Percentiles rank a stretch among this genome's conserved stretches.
These are phyloP conservation scores for Caenorhabditis parvicauda DNA, from an alignment of 2,888 invertebrate genomes.

Conservation along the genomic window DNA sequence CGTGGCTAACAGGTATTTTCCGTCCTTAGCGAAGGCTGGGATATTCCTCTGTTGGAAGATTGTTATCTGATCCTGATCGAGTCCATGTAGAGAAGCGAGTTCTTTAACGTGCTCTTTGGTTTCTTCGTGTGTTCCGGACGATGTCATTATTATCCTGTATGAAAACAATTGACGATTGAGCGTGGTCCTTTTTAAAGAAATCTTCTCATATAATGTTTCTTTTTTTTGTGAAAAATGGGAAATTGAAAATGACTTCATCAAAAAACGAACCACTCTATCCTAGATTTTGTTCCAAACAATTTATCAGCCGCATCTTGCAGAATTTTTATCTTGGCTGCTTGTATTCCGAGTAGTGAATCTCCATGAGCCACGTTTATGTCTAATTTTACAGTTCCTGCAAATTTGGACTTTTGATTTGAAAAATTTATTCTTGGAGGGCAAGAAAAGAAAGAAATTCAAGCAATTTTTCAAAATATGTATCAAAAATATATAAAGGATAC, in stretches of 20 bases:
- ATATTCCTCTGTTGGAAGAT: slow-evolving; percentile 84
- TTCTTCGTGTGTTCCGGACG: slow-evolving; percentile 83
- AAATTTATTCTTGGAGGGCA: too few species aligned
- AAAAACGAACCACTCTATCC: slow-evolving; percentile 42
- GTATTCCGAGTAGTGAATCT: slow-evolving; percentile 50
- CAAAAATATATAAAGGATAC: too few species aligned
- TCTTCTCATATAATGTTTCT: too few species aligned
- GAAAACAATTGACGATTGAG: too few species aligned
- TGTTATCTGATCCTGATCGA: slow-evolving; percentile 74
- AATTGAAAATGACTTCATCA: too few species aligned
- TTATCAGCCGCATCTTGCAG: slow-evolving; percentile 38
- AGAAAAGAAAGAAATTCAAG: too few species aligned
- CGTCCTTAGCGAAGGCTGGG: slow-evolving; percentile 89
- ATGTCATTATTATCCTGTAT: slow-evolving; percentile 98
- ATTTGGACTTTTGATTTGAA: too few species aligned
- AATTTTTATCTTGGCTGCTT: slow-evolving; percentile 46
- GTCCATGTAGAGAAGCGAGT: slow-evolving; percentile 72
- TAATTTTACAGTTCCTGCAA: slow-evolving; percentile 66
- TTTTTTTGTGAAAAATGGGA: too few species aligned
- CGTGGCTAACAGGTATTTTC: slow-evolving; percentile 82
- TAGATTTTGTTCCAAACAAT: slow-evolving; percentile 16
- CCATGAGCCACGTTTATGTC: slow-evolving; percentile 26
- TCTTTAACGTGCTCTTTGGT: slow-evolving; percentile 72
- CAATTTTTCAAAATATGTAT: too few species aligned
- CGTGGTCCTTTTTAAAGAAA: too few species aligned